Evolutionary conservation across 2,797 vertebrate species (phyloP), one percentile per base, ranked within the genome.

Genomic region (Schizopygopsis malacanthus): DNA sequence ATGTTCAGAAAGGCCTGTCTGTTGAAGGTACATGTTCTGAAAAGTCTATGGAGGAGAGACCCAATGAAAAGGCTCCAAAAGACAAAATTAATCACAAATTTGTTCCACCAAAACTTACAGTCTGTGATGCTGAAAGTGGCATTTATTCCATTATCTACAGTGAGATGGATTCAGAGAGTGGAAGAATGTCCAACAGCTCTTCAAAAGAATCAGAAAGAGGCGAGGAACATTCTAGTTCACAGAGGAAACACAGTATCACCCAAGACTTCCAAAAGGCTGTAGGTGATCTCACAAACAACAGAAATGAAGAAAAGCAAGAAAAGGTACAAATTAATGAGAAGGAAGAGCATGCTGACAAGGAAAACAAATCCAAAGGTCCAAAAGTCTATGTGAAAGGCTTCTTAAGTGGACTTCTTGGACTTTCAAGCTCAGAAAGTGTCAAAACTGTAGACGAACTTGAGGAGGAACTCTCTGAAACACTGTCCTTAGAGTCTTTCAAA

Each of bases 301-400:
- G n/a, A 43, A 47, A 71, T 28, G 47, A 73, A 12, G 52, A 37
- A 69, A 80, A 15, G 9, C n/a, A 82, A 41, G 13, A n/a, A 12
- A 65, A 67, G 22, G 22, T 28, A 28, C 52, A n/a, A 43, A 52
- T 2, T 4, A 87, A 63, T 1, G 90, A 91, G 6, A 83, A 33
- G 39, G 86, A 91, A 72, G 77, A 47, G 85, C 52, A 70, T n/a
- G 37, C 39, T 83, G 43, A 75, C 22, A 77, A 83, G 83, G 87
- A 90, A 77, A 88, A n/a, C 61, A 79, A 86, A 75, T 10, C 61
- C 41, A 88, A 90, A 43, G 88, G 86, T 67, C 63, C 43, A 25
- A 91, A 89, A 73, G n/a, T 65, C 87, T 45, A 93, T 91, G 52
- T 84, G 39, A 73, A 93, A 86, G 61, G 90, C 83, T 41, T 92